Conservation (phyloP, 2,797 vertebrate species). For the Coreius guichenoti region DNA sequence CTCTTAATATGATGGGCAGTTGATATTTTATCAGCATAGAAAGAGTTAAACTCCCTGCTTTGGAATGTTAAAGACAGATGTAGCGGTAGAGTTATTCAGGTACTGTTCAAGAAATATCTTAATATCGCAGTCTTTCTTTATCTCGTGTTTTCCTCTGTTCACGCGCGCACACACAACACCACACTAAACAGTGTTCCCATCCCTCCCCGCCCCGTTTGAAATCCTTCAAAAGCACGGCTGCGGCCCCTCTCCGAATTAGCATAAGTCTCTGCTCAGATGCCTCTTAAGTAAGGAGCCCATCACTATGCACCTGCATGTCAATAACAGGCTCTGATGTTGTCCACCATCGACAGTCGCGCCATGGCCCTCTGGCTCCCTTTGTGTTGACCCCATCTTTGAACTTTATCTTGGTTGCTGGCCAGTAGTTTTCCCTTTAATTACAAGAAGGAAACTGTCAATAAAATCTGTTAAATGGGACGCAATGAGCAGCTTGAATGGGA, state of each 20-base stretch:
- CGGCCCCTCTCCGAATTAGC: slow-evolving; percentile 90
- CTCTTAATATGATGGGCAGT: background rate
- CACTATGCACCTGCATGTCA: slow-evolving; percentile 93
- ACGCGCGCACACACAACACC: slow-evolving; percentile 61
- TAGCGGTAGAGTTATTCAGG: slow-evolving; percentile 10
- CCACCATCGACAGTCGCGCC: slow-evolving; percentile 88
- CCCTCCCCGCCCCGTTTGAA: slow-evolving; percentile 71
- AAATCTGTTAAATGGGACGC: slow-evolving; percentile 99
- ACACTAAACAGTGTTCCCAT: slow-evolving; percentile 54
- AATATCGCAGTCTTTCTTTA: slow-evolving; percentile 49
- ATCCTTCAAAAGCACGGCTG: slow-evolving; percentile 75
- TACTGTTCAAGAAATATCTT: slow-evolving; percentile 30
- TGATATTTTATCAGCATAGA: background rate
- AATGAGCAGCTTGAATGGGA: slow-evolving; percentile 90
- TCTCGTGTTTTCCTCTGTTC: slow-evolving; percentile 58
- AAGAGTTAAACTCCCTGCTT: slow-evolving; percentile 17
- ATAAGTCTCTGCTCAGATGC: slow-evolving; percentile 93
- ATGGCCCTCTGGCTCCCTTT: slow-evolving; percentile 89
- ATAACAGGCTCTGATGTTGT: slow-evolving; percentile 92
- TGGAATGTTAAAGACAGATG: slow-evolving; percentile 25
- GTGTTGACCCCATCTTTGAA: slow-evolving; percentile 99
- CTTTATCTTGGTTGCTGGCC: slow-evolving; percentile 99
- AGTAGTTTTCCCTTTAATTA: slow-evolving; percentile 99
- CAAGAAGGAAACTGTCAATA: slow-evolving; percentile 99
- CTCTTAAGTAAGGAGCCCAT: slow-evolving; percentile 96